phyloP scores from a whole-genome alignment of 2,888 invertebrate species.

The Neoscelio sp. region DNA sequence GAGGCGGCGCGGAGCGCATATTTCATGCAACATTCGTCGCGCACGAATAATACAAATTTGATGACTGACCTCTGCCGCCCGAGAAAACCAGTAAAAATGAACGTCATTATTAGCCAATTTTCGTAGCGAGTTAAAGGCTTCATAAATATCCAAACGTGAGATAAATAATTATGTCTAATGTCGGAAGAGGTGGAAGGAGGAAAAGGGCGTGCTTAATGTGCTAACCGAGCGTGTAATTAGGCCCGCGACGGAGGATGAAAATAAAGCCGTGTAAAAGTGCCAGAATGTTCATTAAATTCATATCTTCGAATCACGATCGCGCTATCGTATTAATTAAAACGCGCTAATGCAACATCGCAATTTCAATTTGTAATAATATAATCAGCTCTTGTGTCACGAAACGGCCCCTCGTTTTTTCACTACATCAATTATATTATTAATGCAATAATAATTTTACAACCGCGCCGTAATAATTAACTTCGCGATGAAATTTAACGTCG shows the following conservation, averaged over 20 bases:
- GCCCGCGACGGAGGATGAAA: slow-evolving; percentile 43
- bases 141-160: slow-evolving; percentile 15
- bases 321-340: slow-evolving; percentile 50
- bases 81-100: not conserved
- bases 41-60: not conserved
- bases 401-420: slow-evolving; percentile 10
- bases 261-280: slow-evolving; percentile 36
- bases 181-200: not conserved
- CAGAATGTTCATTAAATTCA: slow-evolving; percentile 35
- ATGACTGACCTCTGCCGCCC: not conserved
- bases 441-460: slow-evolving; percentile 15
- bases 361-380: slow-evolving; percentile 56
- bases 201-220: slow-evolving; percentile 46
- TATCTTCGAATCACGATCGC: slow-evolving; percentile 56
- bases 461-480: slow-evolving; percentile 15
- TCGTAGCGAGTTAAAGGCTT: not conserved
- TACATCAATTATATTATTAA: slow-evolving; percentile 27
- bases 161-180: slow-evolving; percentile 32
- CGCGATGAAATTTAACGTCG: too few species aligned
- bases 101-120: slow-evolving; percentile 30
- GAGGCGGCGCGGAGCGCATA: not conserved
- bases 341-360: slow-evolving; percentile 41
- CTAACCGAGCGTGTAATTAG: slow-evolving; percentile 57
- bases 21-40: slow-evolving; percentile 19
- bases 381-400: slow-evolving; percentile 22